These are phyloP conservation scores for Drosophila niveifrons DNA, from an alignment of 2,888 invertebrate genomes.

Conservation along the genomic window DNA sequence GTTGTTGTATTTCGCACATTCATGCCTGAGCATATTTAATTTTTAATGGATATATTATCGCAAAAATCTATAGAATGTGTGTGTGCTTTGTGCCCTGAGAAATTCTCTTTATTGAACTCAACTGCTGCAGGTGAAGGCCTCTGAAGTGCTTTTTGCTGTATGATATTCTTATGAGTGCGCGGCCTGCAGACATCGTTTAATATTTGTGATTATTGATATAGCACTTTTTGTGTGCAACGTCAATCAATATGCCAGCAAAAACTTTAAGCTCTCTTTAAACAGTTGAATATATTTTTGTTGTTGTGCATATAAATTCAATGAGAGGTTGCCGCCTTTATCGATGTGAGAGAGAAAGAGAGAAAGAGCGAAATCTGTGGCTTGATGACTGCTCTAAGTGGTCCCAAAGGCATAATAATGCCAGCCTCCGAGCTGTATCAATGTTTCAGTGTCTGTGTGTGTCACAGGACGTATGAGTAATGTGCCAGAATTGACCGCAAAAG, in stretches of 20 bases:
- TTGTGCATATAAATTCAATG: conserved; percentile 48
- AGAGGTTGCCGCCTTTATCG: conserved; percentile 56
- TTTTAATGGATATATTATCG: conserved; percentile 54
- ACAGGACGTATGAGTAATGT: conserved; percentile 67
- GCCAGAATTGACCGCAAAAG: conserved; percentile 58
- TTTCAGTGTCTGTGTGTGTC: neutral
- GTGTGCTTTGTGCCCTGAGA: conserved; percentile 21
- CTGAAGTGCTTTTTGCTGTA: conserved; percentile 2
- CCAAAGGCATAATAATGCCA: conserved; percentile 70
- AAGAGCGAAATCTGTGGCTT: conserved; percentile 49
- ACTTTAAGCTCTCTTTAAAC: conserved; percentile 5
- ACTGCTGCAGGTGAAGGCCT: conserved; percentile 13
- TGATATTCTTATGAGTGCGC: neutral
- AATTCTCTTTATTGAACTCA: neutral
- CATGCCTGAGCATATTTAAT: conserved; percentile 57
- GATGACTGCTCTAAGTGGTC: conserved; percentile 71
- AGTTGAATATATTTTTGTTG: neutral
- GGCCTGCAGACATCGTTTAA: conserved; percentile 6
- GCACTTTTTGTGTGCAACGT: neutral
- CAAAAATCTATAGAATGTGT: conserved; percentile 20
- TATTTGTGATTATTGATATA: conserved; percentile 11
- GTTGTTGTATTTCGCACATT: conserved; percentile 17
- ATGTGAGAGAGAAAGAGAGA: conserved; percentile 44
- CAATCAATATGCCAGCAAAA: neutral
- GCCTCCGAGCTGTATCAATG: conserved; percentile 9